Evolutionary conservation across 2,113 vertebrate species (phyloP).

Genomic region (Ameiurus melas): DNA sequence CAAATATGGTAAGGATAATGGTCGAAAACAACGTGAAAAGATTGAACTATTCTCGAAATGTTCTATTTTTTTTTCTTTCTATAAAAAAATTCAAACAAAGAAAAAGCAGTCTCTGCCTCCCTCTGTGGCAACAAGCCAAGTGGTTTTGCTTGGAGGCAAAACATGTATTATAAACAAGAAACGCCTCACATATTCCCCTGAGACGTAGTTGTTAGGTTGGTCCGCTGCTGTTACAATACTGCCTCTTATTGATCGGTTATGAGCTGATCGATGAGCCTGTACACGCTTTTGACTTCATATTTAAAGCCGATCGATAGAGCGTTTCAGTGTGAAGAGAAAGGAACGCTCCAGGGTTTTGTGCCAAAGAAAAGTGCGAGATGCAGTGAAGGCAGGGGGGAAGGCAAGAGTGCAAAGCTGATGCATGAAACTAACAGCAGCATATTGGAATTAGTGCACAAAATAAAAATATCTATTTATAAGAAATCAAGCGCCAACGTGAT

Average conservation of each 20-base stretch:
- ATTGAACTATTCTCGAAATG: not conserved
- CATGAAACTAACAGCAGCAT: not conserved
- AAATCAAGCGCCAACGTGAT: not conserved
- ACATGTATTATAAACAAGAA: constrained; percentile 23
- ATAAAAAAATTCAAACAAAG: not conserved
- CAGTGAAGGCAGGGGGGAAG: not conserved
- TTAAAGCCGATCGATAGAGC: constrained; percentile 43
- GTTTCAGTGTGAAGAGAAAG: constrained; percentile 1
- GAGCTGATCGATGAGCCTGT: constrained; percentile 35
- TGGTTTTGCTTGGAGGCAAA: constrained; percentile 1
- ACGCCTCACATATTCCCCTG: constrained; percentile 2
- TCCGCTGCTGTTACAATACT: constrained; percentile 35
- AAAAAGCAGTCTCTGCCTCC: not conserved
- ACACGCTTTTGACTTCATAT: constrained; percentile 17
- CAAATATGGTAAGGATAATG: too few species aligned
- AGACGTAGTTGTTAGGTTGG: not conserved
- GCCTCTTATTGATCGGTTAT: constrained; percentile 31
- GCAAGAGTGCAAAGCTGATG: not conserved
- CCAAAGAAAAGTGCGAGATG: not conserved
- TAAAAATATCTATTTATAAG: not conserved
- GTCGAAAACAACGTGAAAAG: too few species aligned
- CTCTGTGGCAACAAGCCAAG: not conserved
- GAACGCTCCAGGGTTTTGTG: not conserved
- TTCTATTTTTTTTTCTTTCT: not conserved
- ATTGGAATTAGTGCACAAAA: not conserved